Evolutionary conservation across 2,888 invertebrate species (phyloP), one percentile per base, ranked within the genome.

Genomic region (Lasioglossum leucozonium): DNA sequence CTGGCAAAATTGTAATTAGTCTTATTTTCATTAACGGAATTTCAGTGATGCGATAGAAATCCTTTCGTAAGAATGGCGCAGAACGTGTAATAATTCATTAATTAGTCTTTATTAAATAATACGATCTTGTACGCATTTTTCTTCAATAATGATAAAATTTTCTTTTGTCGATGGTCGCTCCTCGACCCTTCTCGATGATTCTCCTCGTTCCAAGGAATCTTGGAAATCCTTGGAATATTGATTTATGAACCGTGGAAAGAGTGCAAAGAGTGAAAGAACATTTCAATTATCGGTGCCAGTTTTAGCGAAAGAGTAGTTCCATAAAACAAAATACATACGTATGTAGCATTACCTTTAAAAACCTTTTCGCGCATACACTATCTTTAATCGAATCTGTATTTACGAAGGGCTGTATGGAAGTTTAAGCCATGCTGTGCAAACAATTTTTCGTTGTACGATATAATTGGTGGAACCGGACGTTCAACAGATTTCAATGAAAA

Each of bases 401-500:
- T 62, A 30, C 62, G 30, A 26, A 30, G 3, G 2, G 4, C 18
- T 62, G 22, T 22, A 11, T 22, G 34, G 4, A 22, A 18, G 8
- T 22, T 65, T 1, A 3, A 18, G 10, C 8, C 22, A 34, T 16
- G 1, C 8, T 22, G 10, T 34, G 10, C 22, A 34, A 22, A 30
- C 34, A n/a, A 22, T 34, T 65, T 34, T 13, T 65, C 22, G 10
- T 18, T 18, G 18, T 37, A 34, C 30, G 22, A 11, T 34, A 34
- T 16, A 73, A 83, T 79, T 44, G 51, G 26, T n/a, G 16, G 34
- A 18, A n/a, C 16, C 22, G 67, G 26, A 65, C 22, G 13, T 18
- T 13, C 65, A 81, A 82, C 58, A 73, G 80, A 77, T 79, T 85
- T 77, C 40, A 40, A 77, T 72, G 85, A 55, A 51, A 62, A 47